Conservation (phyloP, 2,113 vertebrate species). For the Cisticola juncidis region DNA sequence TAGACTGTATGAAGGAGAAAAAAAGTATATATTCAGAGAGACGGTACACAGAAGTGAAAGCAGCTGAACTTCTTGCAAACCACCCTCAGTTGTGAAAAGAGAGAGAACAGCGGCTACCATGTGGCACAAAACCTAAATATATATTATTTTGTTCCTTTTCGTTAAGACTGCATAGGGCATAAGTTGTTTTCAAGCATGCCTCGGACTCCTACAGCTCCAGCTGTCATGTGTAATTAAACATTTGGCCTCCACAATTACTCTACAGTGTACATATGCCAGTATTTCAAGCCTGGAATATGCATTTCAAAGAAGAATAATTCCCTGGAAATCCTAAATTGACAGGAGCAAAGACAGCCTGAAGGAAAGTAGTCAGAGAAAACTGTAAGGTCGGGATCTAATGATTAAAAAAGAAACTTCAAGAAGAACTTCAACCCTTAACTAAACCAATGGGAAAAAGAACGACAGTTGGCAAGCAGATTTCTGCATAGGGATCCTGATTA, state of each 20-base stretch:
- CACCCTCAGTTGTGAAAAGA: conserved; percentile 55
- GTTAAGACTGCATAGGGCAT: conserved; percentile 76
- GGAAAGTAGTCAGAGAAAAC: conserved; percentile 84
- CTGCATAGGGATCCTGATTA: conserved; percentile 77
- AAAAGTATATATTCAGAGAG: conserved; percentile 50
- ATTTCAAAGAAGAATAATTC: conserved; percentile 96
- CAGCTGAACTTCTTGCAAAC: conserved; percentile 59
- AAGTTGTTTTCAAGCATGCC: conserved; percentile 85
- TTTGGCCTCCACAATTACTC: conserved; percentile 97
- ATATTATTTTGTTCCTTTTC: conserved; percentile 77
- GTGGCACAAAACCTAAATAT: conserved; percentile 65
- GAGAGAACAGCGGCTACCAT: conserved; percentile 64
- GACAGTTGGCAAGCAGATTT: conserved; percentile 84
- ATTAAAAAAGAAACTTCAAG: conserved; percentile 91
- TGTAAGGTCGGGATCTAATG: conserved; percentile 88
- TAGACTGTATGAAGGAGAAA: background rate
- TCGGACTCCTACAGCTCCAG: conserved; percentile 90
- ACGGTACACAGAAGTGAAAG: conserved; percentile 53
- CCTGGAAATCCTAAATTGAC: conserved; percentile 94
- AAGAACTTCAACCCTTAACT: conserved; percentile 85
- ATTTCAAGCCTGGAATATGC: conserved; percentile 90
- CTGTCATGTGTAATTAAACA: conserved; percentile 99
- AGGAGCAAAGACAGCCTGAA: conserved; percentile 87
- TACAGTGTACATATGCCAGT: conserved; percentile 93
- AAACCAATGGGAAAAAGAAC: conserved; percentile 85